Evolutionary conservation across 2,888 invertebrate species (phyloP), one percentile per base, ranked within the genome.

Genomic region (Ischnus inquisitorius): DNA sequence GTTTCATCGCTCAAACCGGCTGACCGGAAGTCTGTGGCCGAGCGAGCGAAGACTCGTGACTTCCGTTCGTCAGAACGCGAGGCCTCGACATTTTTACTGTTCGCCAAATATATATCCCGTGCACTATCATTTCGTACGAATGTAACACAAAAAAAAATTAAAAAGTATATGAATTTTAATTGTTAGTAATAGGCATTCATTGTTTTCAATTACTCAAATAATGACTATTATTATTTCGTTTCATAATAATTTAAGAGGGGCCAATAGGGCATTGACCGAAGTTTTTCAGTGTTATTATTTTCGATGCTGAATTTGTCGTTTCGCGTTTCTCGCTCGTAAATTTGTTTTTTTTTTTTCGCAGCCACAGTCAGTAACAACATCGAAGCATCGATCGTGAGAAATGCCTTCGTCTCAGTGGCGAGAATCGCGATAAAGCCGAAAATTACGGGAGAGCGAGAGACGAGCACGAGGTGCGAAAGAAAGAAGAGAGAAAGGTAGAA

Each of bases 11-110:
- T 43, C 16, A 41, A 41, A 25, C 10, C 19, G 14, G 19, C 12
- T 22, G 65, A 12, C 39, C 41, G 76, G 76, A 76, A 76, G 65
- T 68, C 34, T 68, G 68, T 16, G 72, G 72, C 34, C 16, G 65
- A 65, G 51, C n/a, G 28, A 22, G 41, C n/a, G 51, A 48, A 22
- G 54, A 19, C 54, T 19, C 16, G 25, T 67, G n/a, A 67, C 76
- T 54, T 76, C 76, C 76, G 76, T 5, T 76, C 14, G n/a, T 16
- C 12, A 25, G n/a, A 43, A 43, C 39, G 25, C 2, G 22, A 67
- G 54, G 48, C 48, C 64, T 2, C 39, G 51, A 14, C 25, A 25
- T 3, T n/a, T 34, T n/a, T 4, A 22, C 54, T 54, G 3, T 48
- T 48, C 22, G n/a, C 60, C 2, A 60, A 60, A 28, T n/a, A 28